Conservation (phyloP, 2,888 invertebrate species). For the Acleris emargana region DNA sequence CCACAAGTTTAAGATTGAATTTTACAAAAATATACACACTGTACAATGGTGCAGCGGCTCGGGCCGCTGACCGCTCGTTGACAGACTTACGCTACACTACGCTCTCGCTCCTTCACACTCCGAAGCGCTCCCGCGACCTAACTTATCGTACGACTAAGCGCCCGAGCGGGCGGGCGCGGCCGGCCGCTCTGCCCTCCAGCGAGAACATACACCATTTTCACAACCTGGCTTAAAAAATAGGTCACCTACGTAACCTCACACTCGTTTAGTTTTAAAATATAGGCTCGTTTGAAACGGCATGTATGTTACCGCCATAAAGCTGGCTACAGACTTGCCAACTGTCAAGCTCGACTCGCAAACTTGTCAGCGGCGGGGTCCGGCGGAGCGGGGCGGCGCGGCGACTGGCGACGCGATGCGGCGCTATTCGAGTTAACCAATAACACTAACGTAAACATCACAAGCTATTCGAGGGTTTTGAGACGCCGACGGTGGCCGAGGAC, state of each 20-base stretch:
- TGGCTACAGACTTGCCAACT: not conserved
- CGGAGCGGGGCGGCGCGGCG: conserved; percentile 30
- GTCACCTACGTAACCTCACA: too few species aligned
- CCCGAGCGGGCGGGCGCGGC: conserved; percentile 1
- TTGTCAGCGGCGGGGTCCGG: too few species aligned
- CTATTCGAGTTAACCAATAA: conserved; percentile 9
- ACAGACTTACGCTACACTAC: conserved; percentile 23
- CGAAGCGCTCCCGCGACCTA: conserved; percentile 23
- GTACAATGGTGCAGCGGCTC: conserved; percentile 54
- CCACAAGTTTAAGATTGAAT: conserved; percentile 76
- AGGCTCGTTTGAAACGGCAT: not conserved
- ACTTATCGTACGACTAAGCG: conserved; percentile 2
- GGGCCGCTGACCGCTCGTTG: too few species aligned
- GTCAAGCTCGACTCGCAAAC: too few species aligned
- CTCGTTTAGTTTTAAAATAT: too few species aligned
- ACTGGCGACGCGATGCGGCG: conserved; percentile 30
- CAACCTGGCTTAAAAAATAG: too few species aligned
- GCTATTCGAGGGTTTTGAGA: conserved; percentile 21
- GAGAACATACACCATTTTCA: too few species aligned
- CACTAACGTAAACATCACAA: conserved; percentile 23
- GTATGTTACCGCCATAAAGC: not conserved
- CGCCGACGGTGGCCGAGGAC: not conserved
- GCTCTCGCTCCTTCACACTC: conserved; percentile 12
- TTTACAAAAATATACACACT: conserved; percentile 83
- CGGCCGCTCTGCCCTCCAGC: not conserved